Evolutionary conservation across 2,888 invertebrate species (phyloP), one percentile per base, ranked within the genome.

Genomic region (Scaptomyza polygonia): DNA sequence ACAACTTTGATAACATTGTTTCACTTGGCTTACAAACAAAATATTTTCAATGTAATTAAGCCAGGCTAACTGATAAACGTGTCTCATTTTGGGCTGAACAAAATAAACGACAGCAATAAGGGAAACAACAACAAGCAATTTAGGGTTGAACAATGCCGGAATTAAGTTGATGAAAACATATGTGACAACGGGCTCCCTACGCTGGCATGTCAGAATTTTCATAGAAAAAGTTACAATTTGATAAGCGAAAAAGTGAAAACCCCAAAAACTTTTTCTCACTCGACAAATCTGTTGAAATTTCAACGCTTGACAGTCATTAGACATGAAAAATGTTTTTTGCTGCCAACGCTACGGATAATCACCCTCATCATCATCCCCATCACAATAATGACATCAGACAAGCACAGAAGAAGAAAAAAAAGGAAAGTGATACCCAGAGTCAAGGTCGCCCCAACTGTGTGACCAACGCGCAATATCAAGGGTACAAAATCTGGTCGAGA

Each of bases 301-400:
- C 75, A 71, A 52, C 58, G 71, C 64, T 64, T 77, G 82, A 86
- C 82, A 83, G 71, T 84, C 84, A 83, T 83, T 84, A 81, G 82
- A 69, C 75, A 72, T 78, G 64, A 67, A 45, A 78, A 84, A 70
- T 72, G 62, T 59, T 18, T 43, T 51, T 63, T 48, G 53, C 61
- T 18, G 74, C 53, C 56, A 56, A 61, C 71, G 32, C 49, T 61
- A 58, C 59, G 62, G 55, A 69, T 56, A 59, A 81, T 81, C 68
- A 52, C 48, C 39, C 62, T 55, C 36, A 42, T 42, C n/a, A 39
- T 7, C 39, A 34, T 47, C 36, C 30, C 36, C 40, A 40, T 54
- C 43, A 36, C 44, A 51, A 74, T 72, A 44, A 67, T 75, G 70
- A 53, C 58, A 64, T 44, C 27, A 54, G 57, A 64, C 48, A 49